Percentiles rank a stretch among this genome's conserved stretches.
phyloP scores from a whole-genome alignment of 2,888 invertebrate genomes.

The Drosophila austrosaltans region DNA sequence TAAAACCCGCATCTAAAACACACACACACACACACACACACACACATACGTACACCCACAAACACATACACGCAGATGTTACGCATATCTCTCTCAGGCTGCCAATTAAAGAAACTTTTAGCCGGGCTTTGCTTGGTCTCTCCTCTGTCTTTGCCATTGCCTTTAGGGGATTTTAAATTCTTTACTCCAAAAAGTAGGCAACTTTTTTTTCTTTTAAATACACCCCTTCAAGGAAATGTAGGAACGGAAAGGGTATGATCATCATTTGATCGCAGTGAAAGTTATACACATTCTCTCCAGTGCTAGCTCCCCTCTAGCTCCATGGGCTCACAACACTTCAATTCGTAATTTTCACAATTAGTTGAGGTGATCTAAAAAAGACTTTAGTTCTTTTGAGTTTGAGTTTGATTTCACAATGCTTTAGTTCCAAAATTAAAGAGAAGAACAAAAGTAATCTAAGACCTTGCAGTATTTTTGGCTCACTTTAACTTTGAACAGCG shows the following conservation, averaged over 20 bases:
- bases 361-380: too few species aligned
- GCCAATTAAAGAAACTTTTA: slow-evolving; percentile 58
- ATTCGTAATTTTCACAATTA: too few species aligned
- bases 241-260: background rate
- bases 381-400: too few species aligned
- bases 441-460: too few species aligned
- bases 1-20: slow-evolving; percentile 13
- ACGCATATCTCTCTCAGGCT: slow-evolving; percentile 37
- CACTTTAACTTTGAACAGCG: too few species aligned
- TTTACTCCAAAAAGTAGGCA: slow-evolving; percentile 50
- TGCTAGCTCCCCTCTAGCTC: too few species aligned
- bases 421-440: too few species aligned
- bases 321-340: too few species aligned
- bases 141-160: slow-evolving; percentile 1
- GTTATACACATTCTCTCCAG: background rate
- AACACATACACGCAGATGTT: slow-evolving; percentile 16
- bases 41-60: slow-evolving; percentile 19
- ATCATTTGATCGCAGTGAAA: background rate
- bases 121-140: slow-evolving; percentile 18
- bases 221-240: background rate
- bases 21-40: slow-evolving; percentile 15
- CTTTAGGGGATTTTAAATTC: slow-evolving; percentile 47
- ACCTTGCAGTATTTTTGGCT: too few species aligned
- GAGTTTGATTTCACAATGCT: too few species aligned
- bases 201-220: slow-evolving; percentile 39